phyloP scores from a whole-genome alignment of 2,797 vertebrate species.

The Gobio occitaniae region DNA sequence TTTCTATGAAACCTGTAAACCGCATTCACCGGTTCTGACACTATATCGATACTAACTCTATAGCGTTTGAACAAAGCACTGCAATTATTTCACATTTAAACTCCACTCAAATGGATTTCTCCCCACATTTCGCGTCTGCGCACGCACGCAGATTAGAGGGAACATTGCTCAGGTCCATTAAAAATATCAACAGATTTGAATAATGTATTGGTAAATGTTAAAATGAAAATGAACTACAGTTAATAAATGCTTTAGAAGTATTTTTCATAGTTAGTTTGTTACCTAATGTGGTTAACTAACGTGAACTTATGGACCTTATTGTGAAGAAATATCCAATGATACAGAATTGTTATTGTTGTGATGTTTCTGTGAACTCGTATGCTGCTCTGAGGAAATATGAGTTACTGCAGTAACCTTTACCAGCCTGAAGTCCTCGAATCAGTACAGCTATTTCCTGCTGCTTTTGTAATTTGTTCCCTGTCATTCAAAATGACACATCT shows the following conservation, averaged over 20 bases:
- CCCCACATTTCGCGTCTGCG: too few relatives aligned
- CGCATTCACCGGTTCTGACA: too few relatives aligned
- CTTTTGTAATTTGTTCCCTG: slow-evolving; percentile 42
- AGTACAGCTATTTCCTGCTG: slow-evolving; percentile 12
- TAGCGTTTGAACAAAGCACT: too few relatives aligned
- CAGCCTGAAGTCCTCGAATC: neutral
- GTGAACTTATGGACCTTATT: neutral
- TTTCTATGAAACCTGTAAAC: too few relatives aligned
- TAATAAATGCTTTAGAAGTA: neutral
- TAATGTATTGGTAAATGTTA: neutral
- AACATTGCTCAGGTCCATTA: too few relatives aligned
- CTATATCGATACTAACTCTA: too few relatives aligned
- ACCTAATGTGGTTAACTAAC: neutral
- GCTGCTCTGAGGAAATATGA: slow-evolving; percentile 6
- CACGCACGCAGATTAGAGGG: too few relatives aligned
- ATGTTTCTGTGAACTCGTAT: neutral
- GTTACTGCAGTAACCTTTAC: slow-evolving; percentile 10
- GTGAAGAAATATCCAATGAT: neutral
- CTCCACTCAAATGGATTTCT: too few relatives aligned
- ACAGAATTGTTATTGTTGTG: neutral
- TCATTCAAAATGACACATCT: slow-evolving; percentile 22
- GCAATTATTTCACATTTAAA: too few relatives aligned
- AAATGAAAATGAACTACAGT: neutral
- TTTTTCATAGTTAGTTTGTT: neutral
- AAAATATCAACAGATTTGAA: too few relatives aligned